These are phyloP conservation scores for Petrolisthes manimaculis DNA, from an alignment of 2,888 invertebrate species.

Conservation along the genomic window DNA sequence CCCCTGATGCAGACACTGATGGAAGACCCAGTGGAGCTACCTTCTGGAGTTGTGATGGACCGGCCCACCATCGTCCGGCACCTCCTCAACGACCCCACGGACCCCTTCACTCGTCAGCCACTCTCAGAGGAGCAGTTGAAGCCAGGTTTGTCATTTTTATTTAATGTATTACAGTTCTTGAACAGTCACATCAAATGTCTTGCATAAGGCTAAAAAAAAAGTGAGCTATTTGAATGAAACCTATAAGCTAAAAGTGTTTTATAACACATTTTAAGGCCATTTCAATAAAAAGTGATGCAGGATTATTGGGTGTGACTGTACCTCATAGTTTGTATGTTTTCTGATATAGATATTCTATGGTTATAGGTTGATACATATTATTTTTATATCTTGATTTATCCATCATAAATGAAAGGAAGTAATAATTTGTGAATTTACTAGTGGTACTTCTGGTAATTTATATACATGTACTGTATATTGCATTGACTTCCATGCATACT, in stretches of 20 bases:
- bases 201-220: not conserved
- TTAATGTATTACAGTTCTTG: slow-evolving; percentile 29
- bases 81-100: slow-evolving; percentile 93
- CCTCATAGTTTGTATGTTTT: too few relatives aligned
- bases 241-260: not conserved
- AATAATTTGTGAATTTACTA: too few relatives aligned
- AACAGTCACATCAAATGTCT: not conserved
- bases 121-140: slow-evolving; percentile 93
- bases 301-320: not conserved
- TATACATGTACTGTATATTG: too few relatives aligned
- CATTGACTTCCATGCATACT: too few relatives aligned
- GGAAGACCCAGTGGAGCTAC: slow-evolving; percentile 93
- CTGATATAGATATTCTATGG: too few relatives aligned
- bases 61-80: slow-evolving; percentile 92
- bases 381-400: too few relatives aligned
- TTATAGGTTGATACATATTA: too few relatives aligned
- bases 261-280: too few relatives aligned
- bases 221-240: not conserved
- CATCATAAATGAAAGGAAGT: too few relatives aligned
- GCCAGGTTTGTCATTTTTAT: slow-evolving; percentile 76
- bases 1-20: slow-evolving; percentile 97
- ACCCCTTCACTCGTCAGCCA: slow-evolving; percentile 97
- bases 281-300: not conserved
- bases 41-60: slow-evolving; percentile 94
- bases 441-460: too few relatives aligned